Evolutionary conservation across 2,797 vertebrate species (phyloP).

Genomic region (Aeoliscus strigatus): DNA sequence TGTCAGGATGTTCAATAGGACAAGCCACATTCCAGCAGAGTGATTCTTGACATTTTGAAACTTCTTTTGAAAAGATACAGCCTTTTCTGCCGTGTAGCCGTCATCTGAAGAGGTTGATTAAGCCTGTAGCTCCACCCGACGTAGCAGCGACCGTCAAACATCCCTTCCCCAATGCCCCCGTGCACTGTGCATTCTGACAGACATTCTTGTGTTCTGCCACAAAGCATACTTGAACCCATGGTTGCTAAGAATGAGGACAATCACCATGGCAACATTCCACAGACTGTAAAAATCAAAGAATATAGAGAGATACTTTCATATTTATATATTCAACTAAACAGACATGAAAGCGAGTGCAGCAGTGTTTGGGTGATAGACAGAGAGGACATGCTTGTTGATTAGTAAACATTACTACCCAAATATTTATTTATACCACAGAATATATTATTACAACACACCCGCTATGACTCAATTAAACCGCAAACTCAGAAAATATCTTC

Average conservation of each 20-base stretch:
- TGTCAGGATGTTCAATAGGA: too few relatives aligned
- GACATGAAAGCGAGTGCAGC: constrained; percentile 7
- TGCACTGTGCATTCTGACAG: constrained; percentile 8
- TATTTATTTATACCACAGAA: constrained; percentile 8
- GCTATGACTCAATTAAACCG: constrained; percentile 8
- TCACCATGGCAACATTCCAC: constrained; percentile 33
- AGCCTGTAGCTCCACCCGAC: too few relatives aligned
- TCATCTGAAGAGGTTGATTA: too few relatives aligned
- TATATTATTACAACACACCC: neutral
- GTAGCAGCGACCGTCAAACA: too few relatives aligned
- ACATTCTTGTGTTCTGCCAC: constrained; percentile 17
- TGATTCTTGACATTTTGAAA: too few relatives aligned
- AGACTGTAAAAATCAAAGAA: constrained; percentile 12
- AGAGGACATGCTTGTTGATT: constrained; percentile 5
- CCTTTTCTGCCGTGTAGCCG: too few relatives aligned
- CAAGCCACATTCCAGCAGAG: too few relatives aligned
- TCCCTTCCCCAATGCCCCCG: too few relatives aligned
- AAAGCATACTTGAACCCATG: constrained; percentile 28
- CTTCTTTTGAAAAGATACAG: too few relatives aligned
- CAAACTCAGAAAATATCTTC: constrained; percentile 14
- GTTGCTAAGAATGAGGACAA: constrained; percentile 14
- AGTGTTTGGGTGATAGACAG: constrained; percentile 10
- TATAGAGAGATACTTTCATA: constrained; percentile 15
- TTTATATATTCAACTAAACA: constrained; percentile 10
- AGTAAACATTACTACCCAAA: constrained; percentile 8